phyloP scores from a whole-genome alignment of 2,888 invertebrate genomes.

The Ctena decussata region DNA sequence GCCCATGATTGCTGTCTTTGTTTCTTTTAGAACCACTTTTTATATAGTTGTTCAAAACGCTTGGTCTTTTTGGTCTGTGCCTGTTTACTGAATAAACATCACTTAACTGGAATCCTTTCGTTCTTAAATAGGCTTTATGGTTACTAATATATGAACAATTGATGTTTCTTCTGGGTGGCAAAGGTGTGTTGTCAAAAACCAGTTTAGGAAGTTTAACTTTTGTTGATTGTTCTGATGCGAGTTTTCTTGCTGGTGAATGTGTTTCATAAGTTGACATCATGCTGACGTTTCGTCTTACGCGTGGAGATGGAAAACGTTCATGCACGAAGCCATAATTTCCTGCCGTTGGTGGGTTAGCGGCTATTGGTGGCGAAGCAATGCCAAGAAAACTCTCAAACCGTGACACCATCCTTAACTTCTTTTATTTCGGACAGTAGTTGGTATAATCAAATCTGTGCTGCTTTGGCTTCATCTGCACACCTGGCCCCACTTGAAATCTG shows the following conservation, averaged over 20 bases:
- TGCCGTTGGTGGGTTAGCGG: background rate
- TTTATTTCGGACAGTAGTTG: background rate
- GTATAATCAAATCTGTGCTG: too few species aligned
- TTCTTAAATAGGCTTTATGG: slow-evolving; percentile 33
- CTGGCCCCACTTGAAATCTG: too few species aligned
- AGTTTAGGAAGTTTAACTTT: slow-evolving; percentile 30
- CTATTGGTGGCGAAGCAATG: background rate
- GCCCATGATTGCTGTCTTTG: background rate
- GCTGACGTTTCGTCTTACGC: background rate
- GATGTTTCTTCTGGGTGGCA: slow-evolving; percentile 23
- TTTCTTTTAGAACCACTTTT: background rate
- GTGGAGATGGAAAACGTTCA: background rate
- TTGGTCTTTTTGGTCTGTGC: background rate
- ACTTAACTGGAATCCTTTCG: slow-evolving; percentile 25
- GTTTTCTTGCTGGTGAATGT: background rate
- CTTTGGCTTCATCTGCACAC: too few species aligned
- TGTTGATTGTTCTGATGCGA: background rate
- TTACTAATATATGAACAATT: slow-evolving; percentile 44
- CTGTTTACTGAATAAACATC: slow-evolving; percentile 39
- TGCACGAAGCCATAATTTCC: background rate
- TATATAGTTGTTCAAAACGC: too few species aligned
- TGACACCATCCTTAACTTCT: background rate
- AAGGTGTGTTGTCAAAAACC: slow-evolving; percentile 35
- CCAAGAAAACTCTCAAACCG: background rate
- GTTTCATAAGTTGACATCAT: background rate